phyloP scores from a whole-genome alignment of 2,797 vertebrate species.

The Tragopan temminckii region DNA sequence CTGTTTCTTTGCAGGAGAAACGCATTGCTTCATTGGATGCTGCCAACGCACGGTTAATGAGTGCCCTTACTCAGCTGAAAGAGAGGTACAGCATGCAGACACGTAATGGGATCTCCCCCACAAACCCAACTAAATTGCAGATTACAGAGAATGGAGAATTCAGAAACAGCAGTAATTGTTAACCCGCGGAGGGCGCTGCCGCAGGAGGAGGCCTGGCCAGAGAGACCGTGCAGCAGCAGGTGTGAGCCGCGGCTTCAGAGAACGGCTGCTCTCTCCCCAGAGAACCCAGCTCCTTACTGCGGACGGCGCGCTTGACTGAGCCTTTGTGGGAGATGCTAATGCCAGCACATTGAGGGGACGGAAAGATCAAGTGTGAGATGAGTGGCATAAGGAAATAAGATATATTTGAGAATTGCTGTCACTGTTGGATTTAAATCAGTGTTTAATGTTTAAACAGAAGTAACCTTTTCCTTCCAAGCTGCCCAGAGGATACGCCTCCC shows the following conservation, averaged over 20 bases:
- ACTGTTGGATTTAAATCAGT: constrained; percentile 67
- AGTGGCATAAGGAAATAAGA: constrained; percentile 71
- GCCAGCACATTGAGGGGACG: constrained; percentile 68
- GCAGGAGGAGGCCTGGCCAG: constrained; percentile 74
- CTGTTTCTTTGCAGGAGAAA: constrained; percentile 88
- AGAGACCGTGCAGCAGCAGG: constrained; percentile 67
- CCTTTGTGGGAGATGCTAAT: constrained; percentile 52
- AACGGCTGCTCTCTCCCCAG: constrained; percentile 66
- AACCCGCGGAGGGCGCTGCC: constrained; percentile 76
- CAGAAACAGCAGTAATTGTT: constrained; percentile 98
- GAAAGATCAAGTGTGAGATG: constrained; percentile 75
- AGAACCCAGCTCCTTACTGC: constrained; percentile 63
- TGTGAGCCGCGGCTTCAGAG: constrained; percentile 65
- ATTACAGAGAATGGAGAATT: constrained; percentile 99
- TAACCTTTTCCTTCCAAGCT: constrained; percentile 70
- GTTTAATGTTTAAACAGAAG: constrained; percentile 71
- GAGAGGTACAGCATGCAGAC: constrained; percentile 99
- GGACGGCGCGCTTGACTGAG: constrained; percentile 74
- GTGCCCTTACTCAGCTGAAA: constrained; percentile 97
- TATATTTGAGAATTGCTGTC: constrained; percentile 63
- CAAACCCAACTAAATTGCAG: constrained; percentile 98
- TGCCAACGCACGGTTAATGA: constrained; percentile 96
- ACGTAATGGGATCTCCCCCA: constrained; percentile 98
- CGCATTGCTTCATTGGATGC: constrained; percentile 96
- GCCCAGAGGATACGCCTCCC: constrained; percentile 63